Conservation (phyloP, 2,888 invertebrate species). For the Tetranychus truncatus region DNA sequence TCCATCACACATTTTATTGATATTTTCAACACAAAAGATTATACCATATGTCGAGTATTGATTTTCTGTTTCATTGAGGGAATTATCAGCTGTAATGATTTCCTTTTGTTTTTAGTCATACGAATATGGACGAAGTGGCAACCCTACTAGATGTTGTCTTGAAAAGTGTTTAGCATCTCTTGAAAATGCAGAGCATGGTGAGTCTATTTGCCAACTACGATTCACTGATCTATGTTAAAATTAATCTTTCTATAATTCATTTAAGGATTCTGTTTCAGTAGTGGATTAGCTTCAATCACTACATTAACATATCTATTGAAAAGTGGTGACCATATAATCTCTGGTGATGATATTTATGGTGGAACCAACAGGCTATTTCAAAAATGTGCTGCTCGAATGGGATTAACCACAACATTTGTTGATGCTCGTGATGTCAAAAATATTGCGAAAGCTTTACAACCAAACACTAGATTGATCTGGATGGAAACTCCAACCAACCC, state of each 20-base stretch:
- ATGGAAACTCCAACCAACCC: conserved; percentile 94
- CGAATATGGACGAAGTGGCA: conserved; percentile 82
- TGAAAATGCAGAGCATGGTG: conserved; percentile 62
- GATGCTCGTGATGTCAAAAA: conserved; percentile 51
- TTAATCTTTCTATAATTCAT: not conserved
- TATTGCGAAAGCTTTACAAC: conserved; percentile 49
- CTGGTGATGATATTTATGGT: conserved; percentile 51
- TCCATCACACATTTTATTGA: too few relatives aligned
- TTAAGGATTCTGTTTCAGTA: conserved; percentile 32
- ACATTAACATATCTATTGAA: conserved; percentile 50
- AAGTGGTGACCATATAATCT: conserved; percentile 70
- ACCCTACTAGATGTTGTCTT: conserved; percentile 71
- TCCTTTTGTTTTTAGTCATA: conserved; percentile 40
- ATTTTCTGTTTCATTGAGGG: not conserved
- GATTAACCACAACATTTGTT: conserved; percentile 53
- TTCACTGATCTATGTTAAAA: not conserved
- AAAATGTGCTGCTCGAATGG: conserved; percentile 40
- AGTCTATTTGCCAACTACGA: not conserved
- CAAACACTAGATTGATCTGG: conserved; percentile 73
- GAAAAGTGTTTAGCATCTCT: conserved; percentile 73
- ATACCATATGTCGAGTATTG: too few relatives aligned
- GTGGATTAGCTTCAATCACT: conserved; percentile 72
- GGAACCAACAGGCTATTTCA: conserved; percentile 53
- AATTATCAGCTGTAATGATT: conserved; percentile 6
- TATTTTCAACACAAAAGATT: too few relatives aligned